Base-by-base conservation (phyloP, 1,140 invertebrate genomes). In the Nasonia longicornis region DNA sequence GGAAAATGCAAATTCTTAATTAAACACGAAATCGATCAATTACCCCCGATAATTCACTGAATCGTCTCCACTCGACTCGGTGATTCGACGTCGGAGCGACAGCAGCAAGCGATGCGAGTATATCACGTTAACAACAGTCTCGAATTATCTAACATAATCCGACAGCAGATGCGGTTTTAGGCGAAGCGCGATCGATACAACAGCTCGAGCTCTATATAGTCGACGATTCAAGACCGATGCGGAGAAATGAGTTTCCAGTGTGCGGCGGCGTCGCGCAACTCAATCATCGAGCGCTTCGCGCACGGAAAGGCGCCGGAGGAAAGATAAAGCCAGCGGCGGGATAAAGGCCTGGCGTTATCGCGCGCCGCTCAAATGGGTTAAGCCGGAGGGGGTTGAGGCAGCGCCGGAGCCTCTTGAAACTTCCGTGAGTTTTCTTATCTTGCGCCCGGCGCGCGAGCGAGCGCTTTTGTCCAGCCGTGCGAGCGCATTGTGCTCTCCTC, bases 321-420 rank as follows among this genome's bases (percentile, higher is more conserved):
- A 67, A 67, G 64, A 67, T 26, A 58, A 58, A 67, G 64, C 26
- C 26, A 12, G 22, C 11, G 22, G 20, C 64, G 22, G 64, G 64
- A 67, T 67, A 67, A 67, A 67, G 64, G 64, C 22, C 10, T 29
- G 75, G 85, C 85, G 85, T 88, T 87, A 87, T 87, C 87, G 81
- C 82, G 31, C 31, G 31, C 31, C 80, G 83, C 82, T 85, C 86
- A 87, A 88, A 86, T 84, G 85, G 84, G 84, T 85, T 85, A 83
- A 85, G 82, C 77, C 76, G 20, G 20, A 38, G 8, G n/a, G 77
- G 29, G 12, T 66, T n/a, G 63, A 79, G 77, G 42, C 73, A 29
- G 52, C 75, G 38, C 35, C 20, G 73, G 70, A 35, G 63, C 66
- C 76, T 69, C 69, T 80, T 73, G 77, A 84, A 81, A 85, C 74